Conservation (phyloP, 2,113 vertebrate genomes). For the Melanocharis versteri region DNA sequence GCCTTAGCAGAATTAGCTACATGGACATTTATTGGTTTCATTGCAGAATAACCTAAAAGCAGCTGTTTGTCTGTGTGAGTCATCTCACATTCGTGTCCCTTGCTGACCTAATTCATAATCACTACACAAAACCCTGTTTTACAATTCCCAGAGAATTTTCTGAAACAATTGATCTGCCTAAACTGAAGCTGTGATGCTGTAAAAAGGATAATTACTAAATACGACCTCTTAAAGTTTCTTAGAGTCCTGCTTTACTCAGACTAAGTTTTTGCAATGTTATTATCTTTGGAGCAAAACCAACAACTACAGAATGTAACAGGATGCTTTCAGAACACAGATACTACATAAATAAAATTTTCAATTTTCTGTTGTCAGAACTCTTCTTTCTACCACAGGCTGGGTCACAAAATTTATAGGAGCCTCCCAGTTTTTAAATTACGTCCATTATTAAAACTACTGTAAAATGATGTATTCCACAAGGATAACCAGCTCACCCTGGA, state of each 20-base stretch:
- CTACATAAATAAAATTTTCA: not conserved
- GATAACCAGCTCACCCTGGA: not conserved
- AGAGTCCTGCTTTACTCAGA: not conserved
- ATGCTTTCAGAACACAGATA: not conserved
- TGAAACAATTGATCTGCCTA: not conserved
- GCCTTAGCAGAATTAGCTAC: constrained; percentile 11
- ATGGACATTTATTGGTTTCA: not conserved
- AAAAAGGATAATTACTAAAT: not conserved
- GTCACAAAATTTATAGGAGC: not conserved
- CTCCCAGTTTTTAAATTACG: not conserved
- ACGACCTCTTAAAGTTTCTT: not conserved
- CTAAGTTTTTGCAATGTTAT: not conserved
- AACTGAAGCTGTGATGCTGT: not conserved
- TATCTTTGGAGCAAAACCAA: not conserved
- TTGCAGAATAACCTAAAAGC: constrained; percentile 20
- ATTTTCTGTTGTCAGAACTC: not conserved
- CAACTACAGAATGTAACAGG: not conserved
- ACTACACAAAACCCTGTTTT: not conserved
- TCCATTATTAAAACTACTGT: not conserved
- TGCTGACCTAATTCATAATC: not conserved
- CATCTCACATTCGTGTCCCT: not conserved
- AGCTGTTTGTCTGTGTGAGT: not conserved
- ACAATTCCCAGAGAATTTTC: not conserved
- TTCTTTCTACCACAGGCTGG: not conserved
- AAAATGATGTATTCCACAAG: not conserved